A percentile compares a stretch with the other conserved stretches of the same genome.
Evolutionary conservation across 2,888 invertebrate genomes (phyloP).

Genomic region (Phymatocera aterrima): DNA sequence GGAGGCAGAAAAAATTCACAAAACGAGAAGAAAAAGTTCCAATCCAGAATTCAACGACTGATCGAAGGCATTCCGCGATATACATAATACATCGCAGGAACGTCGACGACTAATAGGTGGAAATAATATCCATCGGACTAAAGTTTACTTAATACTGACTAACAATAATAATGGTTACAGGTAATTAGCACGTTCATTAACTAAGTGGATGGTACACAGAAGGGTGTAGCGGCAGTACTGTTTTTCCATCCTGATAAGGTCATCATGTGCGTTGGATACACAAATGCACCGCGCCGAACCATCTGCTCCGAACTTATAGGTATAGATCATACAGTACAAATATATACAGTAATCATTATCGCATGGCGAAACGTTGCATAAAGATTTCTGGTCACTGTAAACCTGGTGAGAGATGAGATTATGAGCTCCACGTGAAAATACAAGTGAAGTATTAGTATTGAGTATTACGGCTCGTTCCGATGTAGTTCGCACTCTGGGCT

Average conservation of each 20-base stretch:
- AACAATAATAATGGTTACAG: conserved; percentile 43
- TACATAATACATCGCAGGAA: neutral
- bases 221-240: conserved; percentile 49
- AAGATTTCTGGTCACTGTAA: neutral
- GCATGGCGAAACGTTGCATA: too few species aligned
- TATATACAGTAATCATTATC: too few species aligned
- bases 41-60: neutral
- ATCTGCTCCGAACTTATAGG: neutral
- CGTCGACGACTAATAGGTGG: neutral
- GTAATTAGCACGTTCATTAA: conserved; percentile 59
- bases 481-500: too few species aligned
- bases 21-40: neutral
- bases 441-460: neutral
- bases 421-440: too few species aligned
- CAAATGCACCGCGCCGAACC: conserved; percentile 32
- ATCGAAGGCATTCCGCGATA: neutral
- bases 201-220: conserved; percentile 55
- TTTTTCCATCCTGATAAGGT: conserved; percentile 63
- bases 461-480: too few species aligned
- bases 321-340: neutral
- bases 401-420: too few species aligned
- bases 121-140: conserved; percentile 28
- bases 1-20: neutral
- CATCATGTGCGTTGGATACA: conserved; percentile 51
- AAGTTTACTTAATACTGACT: conserved; percentile 37